phyloP scores from a whole-genome alignment of 2,888 invertebrate genomes.

The Pardosa pseudoannulata region DNA sequence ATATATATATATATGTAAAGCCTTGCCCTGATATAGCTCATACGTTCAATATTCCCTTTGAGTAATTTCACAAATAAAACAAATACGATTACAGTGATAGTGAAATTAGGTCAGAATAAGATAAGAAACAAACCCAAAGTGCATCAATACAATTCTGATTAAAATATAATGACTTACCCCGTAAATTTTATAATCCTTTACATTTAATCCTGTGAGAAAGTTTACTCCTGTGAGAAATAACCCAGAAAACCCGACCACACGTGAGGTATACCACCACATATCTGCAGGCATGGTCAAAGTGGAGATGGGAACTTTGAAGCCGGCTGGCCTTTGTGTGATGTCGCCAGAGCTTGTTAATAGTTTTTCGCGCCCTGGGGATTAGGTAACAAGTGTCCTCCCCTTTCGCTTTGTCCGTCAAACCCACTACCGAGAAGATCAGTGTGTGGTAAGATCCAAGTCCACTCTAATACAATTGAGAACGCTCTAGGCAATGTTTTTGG shows the following conservation, averaged over 20 bases:
- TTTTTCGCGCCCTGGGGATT: conserved; percentile 1
- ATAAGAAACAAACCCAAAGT: too few species aligned
- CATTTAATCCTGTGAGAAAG: too few species aligned
- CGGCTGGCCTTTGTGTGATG: neutral
- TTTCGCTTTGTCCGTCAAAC: neutral
- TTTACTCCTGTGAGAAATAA: neutral
- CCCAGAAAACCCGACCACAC: neutral
- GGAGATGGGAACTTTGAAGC: neutral
- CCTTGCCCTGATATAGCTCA: too few species aligned
- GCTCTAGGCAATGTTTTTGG: neutral
- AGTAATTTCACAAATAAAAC: too few species aligned
- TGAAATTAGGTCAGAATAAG: too few species aligned
- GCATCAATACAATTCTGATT: too few species aligned
- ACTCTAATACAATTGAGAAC: neutral
- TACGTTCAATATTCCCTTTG: too few species aligned
- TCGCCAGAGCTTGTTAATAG: neutral
- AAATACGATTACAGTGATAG: too few species aligned
- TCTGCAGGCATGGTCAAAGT: neutral
- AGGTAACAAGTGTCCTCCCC: conserved; percentile 24
- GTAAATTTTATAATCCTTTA: too few species aligned
- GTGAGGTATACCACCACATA: neutral
- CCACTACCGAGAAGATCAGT: neutral
- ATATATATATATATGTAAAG: too few species aligned
- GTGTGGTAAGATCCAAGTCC: neutral
- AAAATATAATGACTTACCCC: too few species aligned